Evolutionary conservation across 92 coral and sea anemone genomes (phyloP).

Genomic region (Blastomussa wellsi): DNA sequence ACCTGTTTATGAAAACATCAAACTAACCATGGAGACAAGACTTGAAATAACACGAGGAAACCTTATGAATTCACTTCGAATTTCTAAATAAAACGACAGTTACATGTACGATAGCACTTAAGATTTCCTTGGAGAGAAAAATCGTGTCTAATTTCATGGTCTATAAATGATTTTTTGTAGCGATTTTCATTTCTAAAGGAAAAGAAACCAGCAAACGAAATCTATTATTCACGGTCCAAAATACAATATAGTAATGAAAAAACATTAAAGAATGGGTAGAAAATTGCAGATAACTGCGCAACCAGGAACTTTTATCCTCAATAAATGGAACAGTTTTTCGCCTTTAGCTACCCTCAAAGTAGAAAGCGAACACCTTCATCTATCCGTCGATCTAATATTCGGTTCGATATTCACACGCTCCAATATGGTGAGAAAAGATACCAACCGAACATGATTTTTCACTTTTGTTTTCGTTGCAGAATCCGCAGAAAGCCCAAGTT

Average conservation of each 20-base stretch:
- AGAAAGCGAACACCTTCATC: not conserved
- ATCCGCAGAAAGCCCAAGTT: constrained; percentile 8
- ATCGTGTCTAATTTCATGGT: not conserved
- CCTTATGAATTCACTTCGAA: not conserved
- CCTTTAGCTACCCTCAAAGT: not conserved
- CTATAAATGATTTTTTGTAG: not conserved
- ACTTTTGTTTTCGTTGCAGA: not conserved
- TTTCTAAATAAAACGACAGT: constrained; percentile 1
- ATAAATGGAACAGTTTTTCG: not conserved
- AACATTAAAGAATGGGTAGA: constrained; percentile 7
- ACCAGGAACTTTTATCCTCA: not conserved
- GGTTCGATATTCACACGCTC: constrained; percentile 34
- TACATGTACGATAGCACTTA: not conserved
- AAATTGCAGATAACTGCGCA: constrained; percentile 9
- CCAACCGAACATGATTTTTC: not conserved
- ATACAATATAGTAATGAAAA: constrained; percentile 3
- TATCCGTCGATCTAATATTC: constrained; percentile 19
- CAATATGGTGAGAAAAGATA: constrained; percentile 13
- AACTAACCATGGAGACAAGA: constrained; percentile 1
- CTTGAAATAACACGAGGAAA: not conserved
- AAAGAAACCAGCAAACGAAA: not conserved
- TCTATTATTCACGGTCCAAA: not conserved
- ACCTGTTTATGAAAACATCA: constrained; percentile 34
- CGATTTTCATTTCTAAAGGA: not conserved
- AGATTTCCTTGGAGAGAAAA: not conserved